Evolutionary conservation across 2,113 vertebrate genomes (phyloP), one percentile per base, ranked within the genome.

Genomic region (Emydura subglobosa): DNA sequence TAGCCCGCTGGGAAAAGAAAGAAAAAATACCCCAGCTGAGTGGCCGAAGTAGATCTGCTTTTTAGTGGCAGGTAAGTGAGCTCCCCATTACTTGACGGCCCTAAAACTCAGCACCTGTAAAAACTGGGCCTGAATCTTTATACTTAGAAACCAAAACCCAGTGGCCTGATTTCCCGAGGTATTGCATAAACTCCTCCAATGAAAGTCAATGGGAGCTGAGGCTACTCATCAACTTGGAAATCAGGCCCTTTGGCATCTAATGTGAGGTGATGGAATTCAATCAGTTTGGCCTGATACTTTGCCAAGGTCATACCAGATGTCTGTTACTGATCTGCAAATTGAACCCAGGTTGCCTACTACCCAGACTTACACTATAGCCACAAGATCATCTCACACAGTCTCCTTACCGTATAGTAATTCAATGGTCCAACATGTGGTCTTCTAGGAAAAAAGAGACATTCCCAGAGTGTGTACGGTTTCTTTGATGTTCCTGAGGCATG

Each of bases 391-490:
- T 74, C 10, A 7, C 10, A 7, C 51, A 13, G 0, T 10, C 54
- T 50, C 17, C 44, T 51, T 25, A 44, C 11, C 7, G 3, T 5
- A 0, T 0, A 4, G 54, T 34, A 42, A 8, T 39, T 17, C 29
- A 47, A 39, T 1, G 54, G 31, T 13, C 42, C 21, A 27, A 14
- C 42, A 10, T n/a, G 50, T 34, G 31, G 27, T 72, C 29, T 7
- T 1, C 50, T 27, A 3, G 3, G 47, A 53, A 39, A 10, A 85
- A 82, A 21, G 61, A 4, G 31, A 65, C 14, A 13, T 65, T 34
- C 29, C 29, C 2, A 21, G 81, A 22, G 0, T 2, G n/a, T 44
- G 80, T 39, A 7, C 10, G 51, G 51, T 27, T 72, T 72, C 68
- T 39, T 19, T 39, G 68, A 39, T 72, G n/a, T 72, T 72, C n/a